These are phyloP conservation scores for Rhodeus uyekii DNA, from an alignment of 2,797 vertebrate species.

Conservation along the genomic window DNA sequence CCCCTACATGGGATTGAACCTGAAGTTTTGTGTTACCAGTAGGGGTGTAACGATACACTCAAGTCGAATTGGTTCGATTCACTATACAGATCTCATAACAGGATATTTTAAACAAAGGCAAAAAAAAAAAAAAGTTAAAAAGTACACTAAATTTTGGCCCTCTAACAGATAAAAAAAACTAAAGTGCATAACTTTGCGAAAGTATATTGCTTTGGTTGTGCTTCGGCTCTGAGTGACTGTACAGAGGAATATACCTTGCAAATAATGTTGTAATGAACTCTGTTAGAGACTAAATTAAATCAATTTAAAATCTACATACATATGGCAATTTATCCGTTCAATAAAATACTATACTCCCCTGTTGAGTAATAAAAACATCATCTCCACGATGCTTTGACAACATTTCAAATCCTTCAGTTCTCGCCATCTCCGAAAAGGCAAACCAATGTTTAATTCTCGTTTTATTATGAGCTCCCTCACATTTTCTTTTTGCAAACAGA, in stretches of 20 bases:
- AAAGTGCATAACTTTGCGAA: not conserved
- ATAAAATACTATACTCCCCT: not conserved
- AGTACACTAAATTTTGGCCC: not conserved
- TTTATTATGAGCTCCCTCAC: not conserved
- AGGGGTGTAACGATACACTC: not conserved
- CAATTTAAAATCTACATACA: too few species aligned
- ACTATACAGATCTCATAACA: not conserved
- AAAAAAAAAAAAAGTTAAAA: not conserved
- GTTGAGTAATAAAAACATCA: not conserved
- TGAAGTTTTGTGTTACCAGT: constrained; percentile 2
- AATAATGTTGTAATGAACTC: too few species aligned
- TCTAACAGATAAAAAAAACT: not conserved
- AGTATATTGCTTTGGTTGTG: not conserved
- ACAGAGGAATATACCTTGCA: too few species aligned
- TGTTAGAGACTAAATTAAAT: too few species aligned
- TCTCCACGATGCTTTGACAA: too few species aligned
- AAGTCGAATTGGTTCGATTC: not conserved
- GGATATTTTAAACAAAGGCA: not conserved
- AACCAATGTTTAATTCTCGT: too few species aligned
- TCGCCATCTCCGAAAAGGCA: too few species aligned
- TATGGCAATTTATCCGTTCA: not conserved
- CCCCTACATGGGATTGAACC: constrained; percentile 12
- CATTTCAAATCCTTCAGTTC: not conserved
- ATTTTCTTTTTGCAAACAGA: not conserved
- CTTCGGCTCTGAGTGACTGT: too few species aligned